Base-by-base conservation (phyloP, 2,113 vertebrate species). In the Silurus asotus region DNA sequence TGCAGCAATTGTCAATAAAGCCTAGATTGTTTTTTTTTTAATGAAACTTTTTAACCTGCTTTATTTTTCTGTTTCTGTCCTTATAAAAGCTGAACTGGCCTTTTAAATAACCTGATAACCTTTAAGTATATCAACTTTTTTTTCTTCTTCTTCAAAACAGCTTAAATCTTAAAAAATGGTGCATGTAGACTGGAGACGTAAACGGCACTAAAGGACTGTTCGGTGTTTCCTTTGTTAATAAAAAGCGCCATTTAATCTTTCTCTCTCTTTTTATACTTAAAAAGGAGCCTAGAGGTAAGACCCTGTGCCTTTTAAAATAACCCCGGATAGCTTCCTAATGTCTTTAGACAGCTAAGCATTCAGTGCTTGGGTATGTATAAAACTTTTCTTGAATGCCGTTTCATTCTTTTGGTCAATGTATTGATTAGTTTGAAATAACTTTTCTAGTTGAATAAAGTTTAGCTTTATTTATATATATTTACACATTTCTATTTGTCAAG, bases 1-100 rank as follows among this genome's bases (percentile, higher is more conserved):
- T 99, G 96, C 97, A 97, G 95, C 96, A 95, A 94, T 96, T 98
- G 97, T 98, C 97, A 98, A 99, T 99, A 99, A 98, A 98, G 97
- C 97, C 96, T 96, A 98, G 97, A 97, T 96, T 97, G 97, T 99
- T 99, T 98, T 97, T 92, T 65, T 65, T 65, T 64, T 64, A 64
- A 97, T 97, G 97, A 97, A 94, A 96, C 95, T 93, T 61, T 37
- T 88, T 96, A 98, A 98, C 96, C 95, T 98, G 97, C 96, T 96
- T 97, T 97, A 97, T 97, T 97, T 94, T 96, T 98, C 96, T 96
- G 96, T 92, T 96, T 89, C 92, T 95, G 95, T 94, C 94, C 94
- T 94, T 93, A 95, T 95, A 94, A 94, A 94, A 95, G 93, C 93
- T 94, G 94, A 94, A 96, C 94, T 94, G 91, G 87, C 90, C 90